phyloP scores from a whole-genome alignment of 1,140 invertebrate genomes.

The Lysiphlebus fabarum region DNA sequence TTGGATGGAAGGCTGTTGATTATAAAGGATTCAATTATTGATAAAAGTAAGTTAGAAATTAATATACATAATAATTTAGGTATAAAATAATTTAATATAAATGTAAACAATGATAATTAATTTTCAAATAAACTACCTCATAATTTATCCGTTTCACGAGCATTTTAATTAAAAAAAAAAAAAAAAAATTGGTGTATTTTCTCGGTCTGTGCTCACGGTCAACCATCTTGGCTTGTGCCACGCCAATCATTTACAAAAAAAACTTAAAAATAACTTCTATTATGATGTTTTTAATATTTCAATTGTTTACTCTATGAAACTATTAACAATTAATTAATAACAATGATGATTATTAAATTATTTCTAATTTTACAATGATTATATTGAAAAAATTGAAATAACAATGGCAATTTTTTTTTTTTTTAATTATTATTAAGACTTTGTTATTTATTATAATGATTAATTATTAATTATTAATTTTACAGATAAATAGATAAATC shows the following conservation, averaged over 20 bases:
- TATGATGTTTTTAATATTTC: not conserved
- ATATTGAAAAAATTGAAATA: no score
- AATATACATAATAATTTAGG: no score
- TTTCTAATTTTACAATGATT: no score
- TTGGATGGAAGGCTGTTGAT: no score
- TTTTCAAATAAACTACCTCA: constrained; percentile 1
- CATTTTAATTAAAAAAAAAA: no score
- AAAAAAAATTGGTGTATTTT: constrained; percentile 25
- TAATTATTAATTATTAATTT: not conserved
- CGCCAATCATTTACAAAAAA: constrained; percentile 46
- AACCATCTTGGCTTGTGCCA: constrained; percentile 48
- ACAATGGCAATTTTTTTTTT: not conserved
- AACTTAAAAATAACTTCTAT: no score
- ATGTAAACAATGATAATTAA: not conserved
- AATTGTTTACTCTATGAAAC: no score
- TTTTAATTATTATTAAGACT: not conserved
- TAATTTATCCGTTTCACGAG: constrained; percentile 38
- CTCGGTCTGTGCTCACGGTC: constrained; percentile 50
- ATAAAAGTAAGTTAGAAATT: no score
- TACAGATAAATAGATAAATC: constrained; percentile 24
- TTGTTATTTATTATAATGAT: not conserved
- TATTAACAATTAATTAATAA: no score
- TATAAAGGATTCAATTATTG: no score
- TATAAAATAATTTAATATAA: no score
- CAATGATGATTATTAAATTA: no score